Base-by-base conservation (phyloP, 2,113 vertebrate genomes). In the Ameiurus melas region DNA sequence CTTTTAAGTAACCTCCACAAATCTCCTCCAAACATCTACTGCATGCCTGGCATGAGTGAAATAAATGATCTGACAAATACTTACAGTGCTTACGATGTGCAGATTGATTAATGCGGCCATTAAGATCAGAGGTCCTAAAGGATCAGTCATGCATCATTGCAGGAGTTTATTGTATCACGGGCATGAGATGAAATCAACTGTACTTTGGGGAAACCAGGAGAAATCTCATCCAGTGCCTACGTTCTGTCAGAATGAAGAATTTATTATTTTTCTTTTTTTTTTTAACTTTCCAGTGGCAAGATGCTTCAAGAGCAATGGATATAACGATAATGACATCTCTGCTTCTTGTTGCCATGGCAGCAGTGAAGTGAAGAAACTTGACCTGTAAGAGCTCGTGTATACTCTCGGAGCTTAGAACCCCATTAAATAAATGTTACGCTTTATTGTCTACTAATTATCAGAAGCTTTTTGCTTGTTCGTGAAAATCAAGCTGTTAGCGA, bases 261-360 rank as follows among this genome's bases (percentile, higher is more conserved):
- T 20, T 58, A 47, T 77, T 78, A 19, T 58, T 39, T 82, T 57
- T 60, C 1, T 81, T 22, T 58, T 57, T 36, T 36, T 47, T 47
- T 47, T 47, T 47, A 47, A 47, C 12, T 36, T 82, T 82, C 20
- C 20, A 12, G 4, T n/a, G 13, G 20, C 20, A 6, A 83, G 82
- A 83, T 2, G 2, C 60, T 84, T 84, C 36, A 47, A 84, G 43
- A 84, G 36, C 58, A 19, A 79, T 60, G 80, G 43, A 75, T 89
- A 90, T 73, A 87, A 33, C 62, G 43, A 73, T 92, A 89, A 92
- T 89, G 84, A 71, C 87, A 77, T 85, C 33, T 73, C 83, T 36
- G 58, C 78, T 83, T 30, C 66, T 51, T 77, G 51, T 62, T 85
- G 53, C 83, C 81, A 71, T 77, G 84, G 90, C 88, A 90, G 64